Evolutionary conservation across 1,140 invertebrate species (phyloP).

Genomic region (Octopus bimaculoides): DNA sequence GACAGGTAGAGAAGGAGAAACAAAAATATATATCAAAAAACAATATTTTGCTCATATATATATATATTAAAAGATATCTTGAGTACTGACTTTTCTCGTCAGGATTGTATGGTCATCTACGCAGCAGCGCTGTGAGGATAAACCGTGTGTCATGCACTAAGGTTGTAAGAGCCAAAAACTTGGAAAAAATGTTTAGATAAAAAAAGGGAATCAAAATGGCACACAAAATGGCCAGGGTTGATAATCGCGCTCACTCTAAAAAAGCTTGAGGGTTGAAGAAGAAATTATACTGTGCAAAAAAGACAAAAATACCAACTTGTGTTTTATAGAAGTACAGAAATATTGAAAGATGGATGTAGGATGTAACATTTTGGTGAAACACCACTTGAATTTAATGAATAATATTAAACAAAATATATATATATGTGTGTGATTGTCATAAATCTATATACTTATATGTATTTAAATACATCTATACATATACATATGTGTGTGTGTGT

Average conservation of each 20-base stretch:
- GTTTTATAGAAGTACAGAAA: too few species aligned
- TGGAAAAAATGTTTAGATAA: background rate
- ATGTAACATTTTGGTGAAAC: too few species aligned
- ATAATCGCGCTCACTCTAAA: slow-evolving; percentile 6
- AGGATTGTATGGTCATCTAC: background rate
- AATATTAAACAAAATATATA: too few species aligned
- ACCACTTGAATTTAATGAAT: too few species aligned
- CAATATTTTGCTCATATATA: background rate
- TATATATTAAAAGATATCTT: background rate
- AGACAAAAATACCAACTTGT: background rate
- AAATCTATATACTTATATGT: too few species aligned
- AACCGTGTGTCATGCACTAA: slow-evolving; percentile 9
- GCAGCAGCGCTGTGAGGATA: background rate
- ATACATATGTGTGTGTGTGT: too few species aligned
- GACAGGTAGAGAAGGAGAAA: background rate
- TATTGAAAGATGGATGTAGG: too few species aligned
- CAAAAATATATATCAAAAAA: background rate
- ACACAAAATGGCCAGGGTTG: background rate
- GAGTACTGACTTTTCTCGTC: background rate
- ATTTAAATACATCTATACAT: too few species aligned
- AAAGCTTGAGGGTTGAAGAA: slow-evolving; percentile 10
- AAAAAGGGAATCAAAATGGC: background rate
- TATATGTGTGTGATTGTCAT: too few species aligned
- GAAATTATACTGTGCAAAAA: slow-evolving; percentile 10
- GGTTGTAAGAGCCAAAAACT: slow-evolving; percentile 6